Conservation (phyloP, 2,113 vertebrate genomes). For the Sylvietta virens region DNA sequence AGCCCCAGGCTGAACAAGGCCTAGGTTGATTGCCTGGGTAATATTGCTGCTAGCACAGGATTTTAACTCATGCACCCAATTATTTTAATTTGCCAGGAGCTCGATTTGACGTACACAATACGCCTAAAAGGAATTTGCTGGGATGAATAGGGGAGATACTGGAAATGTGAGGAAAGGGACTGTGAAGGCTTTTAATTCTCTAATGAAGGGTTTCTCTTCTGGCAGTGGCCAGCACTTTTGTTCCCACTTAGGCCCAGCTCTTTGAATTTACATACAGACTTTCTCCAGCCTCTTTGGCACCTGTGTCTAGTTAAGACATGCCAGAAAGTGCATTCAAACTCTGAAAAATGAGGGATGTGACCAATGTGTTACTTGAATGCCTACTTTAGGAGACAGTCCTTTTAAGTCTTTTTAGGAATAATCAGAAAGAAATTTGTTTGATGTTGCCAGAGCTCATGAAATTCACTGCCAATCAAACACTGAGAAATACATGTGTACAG, state of each 20-base stretch:
- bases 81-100: background rate
- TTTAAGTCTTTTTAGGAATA: background rate
- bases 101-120: background rate
- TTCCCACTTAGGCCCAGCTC: background rate
- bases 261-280: background rate
- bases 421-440: background rate
- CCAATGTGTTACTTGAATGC: background rate
- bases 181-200: background rate
- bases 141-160: background rate
- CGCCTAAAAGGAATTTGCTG: background rate
- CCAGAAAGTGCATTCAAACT: background rate
- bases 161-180: background rate
- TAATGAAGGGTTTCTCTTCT: background rate
- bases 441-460: background rate
- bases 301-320: background rate
- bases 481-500: background rate
- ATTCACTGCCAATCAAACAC: background rate
- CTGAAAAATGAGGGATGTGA: background rate
- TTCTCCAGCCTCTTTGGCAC: background rate
- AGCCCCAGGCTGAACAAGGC: background rate
- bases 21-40: background rate
- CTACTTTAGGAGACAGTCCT: background rate
- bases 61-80: background rate
- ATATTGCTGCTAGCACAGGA: background rate
- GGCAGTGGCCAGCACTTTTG: background rate